phyloP scores from a whole-genome alignment of 1,140 invertebrate genomes.

The Rhizoglyphus robini region DNA sequence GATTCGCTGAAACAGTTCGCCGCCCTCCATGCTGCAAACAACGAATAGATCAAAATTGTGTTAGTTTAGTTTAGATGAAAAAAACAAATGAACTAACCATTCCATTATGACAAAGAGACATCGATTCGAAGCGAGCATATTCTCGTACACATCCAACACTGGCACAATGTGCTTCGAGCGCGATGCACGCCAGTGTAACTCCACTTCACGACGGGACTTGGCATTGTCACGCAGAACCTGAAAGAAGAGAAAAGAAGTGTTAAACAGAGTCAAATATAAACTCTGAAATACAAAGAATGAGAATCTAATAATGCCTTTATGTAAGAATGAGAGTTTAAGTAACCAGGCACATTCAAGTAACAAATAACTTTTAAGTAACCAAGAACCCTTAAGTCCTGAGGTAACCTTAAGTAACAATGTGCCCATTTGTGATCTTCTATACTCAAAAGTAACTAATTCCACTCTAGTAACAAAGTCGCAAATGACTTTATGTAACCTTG shows the following conservation, averaged over 20 bases:
- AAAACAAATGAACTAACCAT: slow-evolving; percentile 48
- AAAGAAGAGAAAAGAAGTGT: slow-evolving; percentile 26
- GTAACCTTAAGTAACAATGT: no score
- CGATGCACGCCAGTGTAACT: slow-evolving; percentile 82
- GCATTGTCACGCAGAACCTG: slow-evolving; percentile 76
- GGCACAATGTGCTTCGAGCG: slow-evolving; percentile 81
- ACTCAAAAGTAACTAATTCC: no score
- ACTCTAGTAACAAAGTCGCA: no score
- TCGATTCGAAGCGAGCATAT: slow-evolving; percentile 70
- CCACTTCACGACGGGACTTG: slow-evolving; percentile 85
- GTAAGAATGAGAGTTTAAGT: no score
- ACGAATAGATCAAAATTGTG: slow-evolving; percentile 50
- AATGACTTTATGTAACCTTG: no score
- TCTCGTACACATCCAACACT: slow-evolving; percentile 91
- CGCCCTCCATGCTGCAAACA: slow-evolving; percentile 54
- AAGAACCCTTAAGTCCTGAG: no score
- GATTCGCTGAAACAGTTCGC: slow-evolving; percentile 55
- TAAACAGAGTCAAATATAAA: background rate
- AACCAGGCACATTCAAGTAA: no score
- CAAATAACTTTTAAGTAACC: no score
- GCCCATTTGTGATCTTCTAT: no score
- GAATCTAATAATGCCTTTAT: no score
- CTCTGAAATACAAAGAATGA: no score
- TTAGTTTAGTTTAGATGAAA: slow-evolving; percentile 4
- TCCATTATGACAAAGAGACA: slow-evolving; percentile 95